These are phyloP conservation scores for Sinohyriopsis cumingii DNA, from an alignment of 2,888 invertebrate species.

Conservation along the genomic window DNA sequence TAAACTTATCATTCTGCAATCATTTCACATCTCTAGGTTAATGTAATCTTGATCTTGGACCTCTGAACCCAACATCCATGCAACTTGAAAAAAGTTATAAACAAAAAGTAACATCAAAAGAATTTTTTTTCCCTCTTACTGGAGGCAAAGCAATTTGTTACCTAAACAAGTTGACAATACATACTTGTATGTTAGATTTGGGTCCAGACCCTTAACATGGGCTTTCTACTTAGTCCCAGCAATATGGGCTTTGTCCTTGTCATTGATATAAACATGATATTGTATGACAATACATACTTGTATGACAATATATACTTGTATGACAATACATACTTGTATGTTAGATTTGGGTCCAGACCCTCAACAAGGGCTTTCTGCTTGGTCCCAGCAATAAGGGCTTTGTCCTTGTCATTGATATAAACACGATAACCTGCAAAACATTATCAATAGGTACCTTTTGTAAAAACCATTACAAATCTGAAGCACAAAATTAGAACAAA, in stretches of 20 bases:
- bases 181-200: conserved; percentile 61
- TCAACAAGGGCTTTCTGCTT: conserved; percentile 57
- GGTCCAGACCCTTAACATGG: conserved; percentile 58
- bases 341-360: conserved; percentile 54
- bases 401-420: conserved; percentile 63
- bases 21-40: too few relatives aligned
- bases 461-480: background rate
- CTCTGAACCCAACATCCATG: too few relatives aligned
- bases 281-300: too few relatives aligned
- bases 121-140: too few relatives aligned
- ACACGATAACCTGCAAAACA: conserved; percentile 62
- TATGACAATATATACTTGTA: background rate
- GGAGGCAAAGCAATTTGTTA: too few relatives aligned
- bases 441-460: background rate
- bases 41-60: too few relatives aligned
- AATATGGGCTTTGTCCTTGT: conserved; percentile 61
- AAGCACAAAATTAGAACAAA: background rate
- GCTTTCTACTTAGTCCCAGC: conserved; percentile 55
- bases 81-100: too few relatives aligned
- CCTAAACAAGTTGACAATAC: too few relatives aligned
- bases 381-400: conserved; percentile 60
- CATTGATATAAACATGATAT: conserved; percentile 67
- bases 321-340: conserved; percentile 59
- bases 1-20: too few relatives aligned
- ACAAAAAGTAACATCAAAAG: too few relatives aligned